A percentile compares a stretch with the other conserved stretches of the same genome.
Conservation (phyloP, 2,113 vertebrate genomes). For the Mobula birostris region DNA sequence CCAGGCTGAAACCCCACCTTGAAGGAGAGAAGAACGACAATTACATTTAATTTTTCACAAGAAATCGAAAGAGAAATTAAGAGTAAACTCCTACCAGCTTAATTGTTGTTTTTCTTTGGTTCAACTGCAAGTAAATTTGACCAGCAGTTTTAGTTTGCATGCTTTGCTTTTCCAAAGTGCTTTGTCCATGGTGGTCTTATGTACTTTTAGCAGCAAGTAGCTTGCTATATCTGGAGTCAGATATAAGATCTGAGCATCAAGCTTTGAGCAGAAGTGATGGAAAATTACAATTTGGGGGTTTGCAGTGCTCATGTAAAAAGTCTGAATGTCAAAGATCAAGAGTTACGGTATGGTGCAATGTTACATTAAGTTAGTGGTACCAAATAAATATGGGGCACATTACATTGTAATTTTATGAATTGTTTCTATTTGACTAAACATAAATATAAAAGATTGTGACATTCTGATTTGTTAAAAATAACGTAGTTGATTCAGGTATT, state of each 20-base stretch:
- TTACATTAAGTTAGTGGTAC: neutral
- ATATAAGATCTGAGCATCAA: neutral
- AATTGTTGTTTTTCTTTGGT: neutral
- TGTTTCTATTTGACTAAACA: neutral
- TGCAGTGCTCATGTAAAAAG: neutral
- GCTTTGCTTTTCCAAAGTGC: neutral
- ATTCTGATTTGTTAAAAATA: neutral
- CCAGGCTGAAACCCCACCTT: neutral
- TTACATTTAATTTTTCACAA: neutral
- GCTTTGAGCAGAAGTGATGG: too few species aligned
- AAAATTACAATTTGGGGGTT: neutral
- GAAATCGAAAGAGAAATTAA: neutral
- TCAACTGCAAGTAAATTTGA: neutral
- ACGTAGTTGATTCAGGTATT: neutral
- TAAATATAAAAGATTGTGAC: neutral
- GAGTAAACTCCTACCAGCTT: neutral
- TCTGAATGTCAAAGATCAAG: neutral
- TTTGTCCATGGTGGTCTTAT: neutral
- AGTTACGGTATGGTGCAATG: neutral
- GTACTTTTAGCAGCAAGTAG: neutral
- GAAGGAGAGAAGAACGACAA: neutral
- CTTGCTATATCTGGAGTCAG: neutral
- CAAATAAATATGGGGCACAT: neutral
- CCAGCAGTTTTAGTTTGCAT: neutral
- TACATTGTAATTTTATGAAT: neutral